phyloP scores from a whole-genome alignment of 2,797 vertebrate genomes.

The Borostomias antarcticus region DNA sequence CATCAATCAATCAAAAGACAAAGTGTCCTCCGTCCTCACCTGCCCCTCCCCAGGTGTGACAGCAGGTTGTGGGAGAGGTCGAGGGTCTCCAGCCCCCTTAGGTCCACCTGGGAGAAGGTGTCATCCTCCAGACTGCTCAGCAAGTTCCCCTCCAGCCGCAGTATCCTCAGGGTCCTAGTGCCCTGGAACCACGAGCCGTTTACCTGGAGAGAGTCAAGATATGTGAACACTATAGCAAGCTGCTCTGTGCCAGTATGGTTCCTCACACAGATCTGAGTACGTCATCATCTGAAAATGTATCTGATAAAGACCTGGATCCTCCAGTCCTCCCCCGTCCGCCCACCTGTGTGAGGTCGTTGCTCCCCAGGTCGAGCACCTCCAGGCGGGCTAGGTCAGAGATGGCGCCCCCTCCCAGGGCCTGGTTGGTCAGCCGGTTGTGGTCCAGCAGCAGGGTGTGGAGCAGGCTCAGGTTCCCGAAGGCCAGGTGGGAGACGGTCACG shows the following conservation, averaged over 20 bases:
- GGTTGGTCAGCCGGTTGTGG: conserved; percentile 75
- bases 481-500: conserved; percentile 57
- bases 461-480: conserved; percentile 71
- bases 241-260: too few species aligned
- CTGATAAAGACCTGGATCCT: not conserved
- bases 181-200: conserved; percentile 73
- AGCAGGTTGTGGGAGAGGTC: conserved; percentile 83
- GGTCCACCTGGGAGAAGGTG: conserved; percentile 67
- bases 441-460: conserved; percentile 76
- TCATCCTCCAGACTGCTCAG: conserved; percentile 69
- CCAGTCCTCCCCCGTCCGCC: conserved; percentile 1
- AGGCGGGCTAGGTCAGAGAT: conserved; percentile 73
- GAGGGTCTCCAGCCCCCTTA: conserved; percentile 74
- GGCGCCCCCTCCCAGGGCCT: conserved; percentile 65
- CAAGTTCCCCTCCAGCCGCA: conserved; percentile 79
- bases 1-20: too few species aligned
- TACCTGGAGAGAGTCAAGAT: conserved; percentile 39
- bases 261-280: too few species aligned
- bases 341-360: conserved; percentile 68
- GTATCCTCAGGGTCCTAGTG: conserved; percentile 60
- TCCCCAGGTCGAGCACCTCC: conserved; percentile 74
- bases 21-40: conserved; percentile 30
- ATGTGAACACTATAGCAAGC: too few species aligned
- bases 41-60: conserved; percentile 65
- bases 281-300: too few species aligned